Evolutionary conservation across 2,888 invertebrate genomes (phyloP).

Genomic region (Scaptomyza flava): DNA sequence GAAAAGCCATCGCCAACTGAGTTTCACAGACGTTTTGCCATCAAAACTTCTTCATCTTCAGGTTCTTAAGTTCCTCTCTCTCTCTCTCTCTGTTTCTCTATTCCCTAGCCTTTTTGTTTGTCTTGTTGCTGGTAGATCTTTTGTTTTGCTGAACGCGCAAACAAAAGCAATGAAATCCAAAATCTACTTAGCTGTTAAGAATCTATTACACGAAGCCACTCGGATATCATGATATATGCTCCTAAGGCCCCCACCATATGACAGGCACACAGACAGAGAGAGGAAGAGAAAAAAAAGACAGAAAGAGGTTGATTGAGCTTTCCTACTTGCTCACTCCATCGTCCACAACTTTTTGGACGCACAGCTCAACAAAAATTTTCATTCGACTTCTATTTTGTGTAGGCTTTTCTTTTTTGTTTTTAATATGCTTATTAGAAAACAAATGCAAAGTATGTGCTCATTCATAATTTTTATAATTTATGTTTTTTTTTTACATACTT

Average conservation of each 20-base stretch:
- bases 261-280: not conserved
- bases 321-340: not conserved
- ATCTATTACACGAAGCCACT: slow-evolving; percentile 59
- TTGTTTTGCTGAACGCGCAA: slow-evolving; percentile 49
- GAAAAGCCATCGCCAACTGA: slow-evolving; percentile 39
- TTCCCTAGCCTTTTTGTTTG: slow-evolving; percentile 5
- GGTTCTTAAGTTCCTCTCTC: slow-evolving; percentile 3
- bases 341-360: slow-evolving; percentile 27
- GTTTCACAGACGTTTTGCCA: slow-evolving; percentile 43
- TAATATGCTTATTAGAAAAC: slow-evolving; percentile 54
- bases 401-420: slow-evolving; percentile 18
- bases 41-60: slow-evolving; percentile 41
- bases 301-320: not conserved
- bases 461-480: slow-evolving; percentile 1
- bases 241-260: not conserved
- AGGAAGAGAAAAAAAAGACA: not conserved
- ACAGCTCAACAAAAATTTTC: slow-evolving; percentile 28
- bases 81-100: not conserved
- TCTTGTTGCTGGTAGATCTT: slow-evolving; percentile 10
- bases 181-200: slow-evolving; percentile 63
- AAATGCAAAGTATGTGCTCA: slow-evolving; percentile 32
- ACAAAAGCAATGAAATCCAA: slow-evolving; percentile 63
- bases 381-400: slow-evolving; percentile 17
- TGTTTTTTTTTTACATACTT: not conserved
- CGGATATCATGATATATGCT: slow-evolving; percentile 34